phyloP scores from a whole-genome alignment of 2,113 vertebrate genomes.

The Neoarius graeffei region DNA sequence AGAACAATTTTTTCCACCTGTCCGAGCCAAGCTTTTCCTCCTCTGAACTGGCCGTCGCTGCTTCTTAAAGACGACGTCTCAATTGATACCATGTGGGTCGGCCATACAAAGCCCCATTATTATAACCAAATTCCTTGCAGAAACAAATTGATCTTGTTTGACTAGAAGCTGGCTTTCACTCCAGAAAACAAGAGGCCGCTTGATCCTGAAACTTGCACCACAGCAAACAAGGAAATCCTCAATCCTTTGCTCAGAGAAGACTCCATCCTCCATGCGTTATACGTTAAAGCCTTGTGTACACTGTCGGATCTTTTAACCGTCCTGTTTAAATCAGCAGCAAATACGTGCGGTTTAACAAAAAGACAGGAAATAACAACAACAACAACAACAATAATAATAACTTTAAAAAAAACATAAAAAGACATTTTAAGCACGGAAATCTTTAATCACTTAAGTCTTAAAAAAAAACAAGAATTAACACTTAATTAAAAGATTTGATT shows the following conservation, averaged over 20 bases:
- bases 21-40: constrained; percentile 64
- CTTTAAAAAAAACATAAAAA: neutral
- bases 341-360: constrained; percentile 2
- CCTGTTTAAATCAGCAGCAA: constrained; percentile 31
- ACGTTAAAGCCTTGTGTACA: constrained; percentile 31
- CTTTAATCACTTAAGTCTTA: constrained; percentile 36
- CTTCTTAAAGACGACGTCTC: constrained; percentile 61
- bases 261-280: constrained; percentile 14
- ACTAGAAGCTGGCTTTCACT: constrained; percentile 60
- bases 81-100: constrained; percentile 72
- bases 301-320: constrained; percentile 41
- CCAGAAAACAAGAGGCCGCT: constrained; percentile 39
- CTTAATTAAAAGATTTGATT: constrained; percentile 49
- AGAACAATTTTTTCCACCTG: constrained; percentile 74
- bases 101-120: constrained; percentile 68
- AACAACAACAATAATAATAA: too few relatives aligned
- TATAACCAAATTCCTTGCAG: constrained; percentile 65
- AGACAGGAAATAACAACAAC: neutral
- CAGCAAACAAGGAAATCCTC: constrained; percentile 44
- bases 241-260: constrained; percentile 24
- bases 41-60: constrained; percentile 22
- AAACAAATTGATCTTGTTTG: constrained; percentile 65
- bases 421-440: neutral
- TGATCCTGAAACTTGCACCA: constrained; percentile 38
- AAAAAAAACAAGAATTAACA: constrained; percentile 44